Evolutionary conservation across 2,888 invertebrate species (phyloP).

Genomic region (Drosophila eohydei): DNA sequence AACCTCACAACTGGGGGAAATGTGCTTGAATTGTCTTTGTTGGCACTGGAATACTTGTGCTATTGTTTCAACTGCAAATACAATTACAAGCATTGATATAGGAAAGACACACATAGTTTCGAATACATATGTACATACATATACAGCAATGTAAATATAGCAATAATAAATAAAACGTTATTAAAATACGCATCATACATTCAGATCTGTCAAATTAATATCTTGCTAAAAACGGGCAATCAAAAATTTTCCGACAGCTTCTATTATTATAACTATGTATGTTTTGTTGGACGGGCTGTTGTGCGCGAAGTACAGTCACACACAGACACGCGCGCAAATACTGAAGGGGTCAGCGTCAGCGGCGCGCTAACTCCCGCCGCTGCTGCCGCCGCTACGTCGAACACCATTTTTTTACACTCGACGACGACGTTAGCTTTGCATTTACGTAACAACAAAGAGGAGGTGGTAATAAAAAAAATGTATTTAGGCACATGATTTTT

Average conservation of each 20-base stretch:
- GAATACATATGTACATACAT: not conserved
- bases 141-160: constrained; percentile 5
- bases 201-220: constrained; percentile 27
- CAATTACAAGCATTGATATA: constrained; percentile 16
- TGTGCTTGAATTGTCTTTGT: constrained; percentile 64
- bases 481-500: constrained; percentile 71
- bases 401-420: constrained; percentile 62
- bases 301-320: constrained; percentile 79
- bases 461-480: constrained; percentile 58
- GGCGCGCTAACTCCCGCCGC: constrained; percentile 62
- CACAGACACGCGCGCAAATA: constrained; percentile 75
- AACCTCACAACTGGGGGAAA: constrained; percentile 71
- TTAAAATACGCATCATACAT: constrained; percentile 23
- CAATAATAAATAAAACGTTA: constrained; percentile 13
- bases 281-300: constrained; percentile 34
- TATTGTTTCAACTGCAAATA: constrained; percentile 39
- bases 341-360: constrained; percentile 64
- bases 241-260: constrained; percentile 46
- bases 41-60: constrained; percentile 44
- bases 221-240: constrained; percentile 14
- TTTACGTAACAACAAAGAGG: constrained; percentile 77
- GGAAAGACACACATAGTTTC: constrained; percentile 7
- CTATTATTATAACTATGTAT: constrained; percentile 58
- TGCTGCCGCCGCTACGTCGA: constrained; percentile 36
- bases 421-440: constrained; percentile 74